These are phyloP conservation scores for Elegia similella DNA, from an alignment of 2,888 invertebrate genomes.

Conservation along the genomic window DNA sequence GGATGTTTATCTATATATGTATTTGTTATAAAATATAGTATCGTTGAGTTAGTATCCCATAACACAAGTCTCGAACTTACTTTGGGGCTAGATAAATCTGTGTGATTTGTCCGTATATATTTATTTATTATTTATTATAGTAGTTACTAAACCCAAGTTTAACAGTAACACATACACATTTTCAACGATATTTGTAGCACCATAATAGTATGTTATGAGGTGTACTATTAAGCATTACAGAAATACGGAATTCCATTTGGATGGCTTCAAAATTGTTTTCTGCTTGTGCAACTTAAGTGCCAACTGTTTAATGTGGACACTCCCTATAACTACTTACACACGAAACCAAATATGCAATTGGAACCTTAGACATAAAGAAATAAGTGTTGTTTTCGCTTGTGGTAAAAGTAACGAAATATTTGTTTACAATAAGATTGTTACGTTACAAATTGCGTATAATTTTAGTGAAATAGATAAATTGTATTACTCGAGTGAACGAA, in stretches of 20 bases:
- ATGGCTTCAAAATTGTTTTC: slow-evolving; percentile 13
- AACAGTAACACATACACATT: not conserved
- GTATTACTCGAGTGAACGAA: slow-evolving; percentile 3
- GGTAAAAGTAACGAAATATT: not conserved
- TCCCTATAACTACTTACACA: slow-evolving; percentile 5
- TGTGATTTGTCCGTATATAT: too few relatives aligned
- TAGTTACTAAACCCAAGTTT: too few relatives aligned
- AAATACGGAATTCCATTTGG: slow-evolving; percentile 13
- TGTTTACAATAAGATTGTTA: slow-evolving; percentile 10
- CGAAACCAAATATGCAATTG: not conserved
- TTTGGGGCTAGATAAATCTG: too few relatives aligned
- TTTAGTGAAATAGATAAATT: slow-evolving; percentile 12
- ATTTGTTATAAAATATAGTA: too few relatives aligned
- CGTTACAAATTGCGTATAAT: slow-evolving; percentile 10
- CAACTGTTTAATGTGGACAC: slow-evolving; percentile 8
- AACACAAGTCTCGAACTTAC: too few relatives aligned
- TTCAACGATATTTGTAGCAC: not conserved
- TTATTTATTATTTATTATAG: too few relatives aligned
- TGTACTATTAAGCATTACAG: slow-evolving; percentile 9
- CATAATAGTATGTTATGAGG: not conserved
- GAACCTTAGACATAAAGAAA: not conserved
- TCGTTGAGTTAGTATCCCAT: too few relatives aligned
- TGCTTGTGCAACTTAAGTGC: slow-evolving; percentile 11
- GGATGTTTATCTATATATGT: too few relatives aligned
- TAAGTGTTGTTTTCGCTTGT: not conserved